Conservation (phyloP, 2,888 invertebrate genomes). For the Cataglyphis albicans region DNA sequence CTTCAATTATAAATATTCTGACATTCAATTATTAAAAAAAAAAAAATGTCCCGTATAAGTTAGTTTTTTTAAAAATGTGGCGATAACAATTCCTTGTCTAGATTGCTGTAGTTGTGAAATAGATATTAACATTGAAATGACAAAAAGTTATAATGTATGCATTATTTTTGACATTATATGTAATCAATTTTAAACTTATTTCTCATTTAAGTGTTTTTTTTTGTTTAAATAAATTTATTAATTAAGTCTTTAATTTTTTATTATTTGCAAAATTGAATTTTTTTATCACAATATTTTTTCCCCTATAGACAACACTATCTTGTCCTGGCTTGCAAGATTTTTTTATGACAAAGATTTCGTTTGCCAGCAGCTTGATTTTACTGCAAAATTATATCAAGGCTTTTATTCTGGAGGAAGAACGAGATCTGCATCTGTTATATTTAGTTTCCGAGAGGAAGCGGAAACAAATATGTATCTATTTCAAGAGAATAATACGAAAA, state of each 20-base stretch:
- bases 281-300: neutral
- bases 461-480: constrained; percentile 32
- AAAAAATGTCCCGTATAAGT: neutral
- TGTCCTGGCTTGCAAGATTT: neutral
- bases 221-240: neutral
- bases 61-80: neutral
- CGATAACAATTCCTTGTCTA: neutral
- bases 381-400: constrained; percentile 31
- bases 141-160: neutral
- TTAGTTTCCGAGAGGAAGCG: constrained; percentile 42
- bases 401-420: constrained; percentile 38
- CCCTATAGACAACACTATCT: neutral
- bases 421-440: constrained; percentile 44
- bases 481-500: constrained; percentile 31
- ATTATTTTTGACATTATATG: neutral
- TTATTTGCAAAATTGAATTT: neutral
- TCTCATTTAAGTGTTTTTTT: neutral
- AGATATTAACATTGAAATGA: neutral
- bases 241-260: neutral
- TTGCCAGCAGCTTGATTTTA: constrained; percentile 30
- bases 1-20: neutral
- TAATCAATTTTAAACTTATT: neutral
- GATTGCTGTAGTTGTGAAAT: neutral
- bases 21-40: neutral
- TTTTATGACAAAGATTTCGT: constrained; percentile 20